phyloP scores from a whole-genome alignment of 2,797 vertebrate species.

The Lutjanus argentimaculatus region DNA sequence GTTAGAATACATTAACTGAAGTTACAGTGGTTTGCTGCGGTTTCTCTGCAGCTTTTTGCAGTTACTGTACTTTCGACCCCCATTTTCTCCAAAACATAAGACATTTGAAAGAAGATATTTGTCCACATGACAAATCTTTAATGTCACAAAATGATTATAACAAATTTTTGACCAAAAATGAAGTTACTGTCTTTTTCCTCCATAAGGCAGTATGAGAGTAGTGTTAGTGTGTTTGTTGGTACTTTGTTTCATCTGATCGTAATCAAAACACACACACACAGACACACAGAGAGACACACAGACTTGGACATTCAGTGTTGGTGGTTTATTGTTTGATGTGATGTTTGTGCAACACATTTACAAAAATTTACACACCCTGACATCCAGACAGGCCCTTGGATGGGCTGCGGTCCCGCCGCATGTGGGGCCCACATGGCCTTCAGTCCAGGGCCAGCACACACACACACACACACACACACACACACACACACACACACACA shows the following conservation, averaged over 20 bases:
- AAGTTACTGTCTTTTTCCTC: no score
- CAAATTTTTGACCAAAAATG: no score
- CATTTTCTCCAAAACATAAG: no score
- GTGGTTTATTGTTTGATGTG: background rate
- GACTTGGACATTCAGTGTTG: background rate
- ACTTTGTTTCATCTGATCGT: background rate
- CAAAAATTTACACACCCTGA: constrained; percentile 20
- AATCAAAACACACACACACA: background rate
- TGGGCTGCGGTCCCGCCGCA: constrained; percentile 25
- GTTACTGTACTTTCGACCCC: no score
- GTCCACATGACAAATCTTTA: no score
- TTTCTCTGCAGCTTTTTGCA: no score
- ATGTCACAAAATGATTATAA: no score
- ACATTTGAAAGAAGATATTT: no score
- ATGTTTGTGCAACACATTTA: constrained; percentile 24
- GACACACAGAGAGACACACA: background rate
- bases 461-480: constrained; percentile 29
- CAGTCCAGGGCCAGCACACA: constrained; percentile 42
- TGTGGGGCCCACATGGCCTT: constrained; percentile 51
- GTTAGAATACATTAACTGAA: no score
- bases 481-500: constrained; percentile 28
- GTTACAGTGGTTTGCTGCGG: no score
- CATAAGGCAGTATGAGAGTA: no score
- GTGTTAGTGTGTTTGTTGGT: background rate
- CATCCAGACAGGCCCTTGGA: constrained; percentile 25